Base-by-base conservation (phyloP, 2,888 invertebrate species). In the Neuroscelio doddi region DNA sequence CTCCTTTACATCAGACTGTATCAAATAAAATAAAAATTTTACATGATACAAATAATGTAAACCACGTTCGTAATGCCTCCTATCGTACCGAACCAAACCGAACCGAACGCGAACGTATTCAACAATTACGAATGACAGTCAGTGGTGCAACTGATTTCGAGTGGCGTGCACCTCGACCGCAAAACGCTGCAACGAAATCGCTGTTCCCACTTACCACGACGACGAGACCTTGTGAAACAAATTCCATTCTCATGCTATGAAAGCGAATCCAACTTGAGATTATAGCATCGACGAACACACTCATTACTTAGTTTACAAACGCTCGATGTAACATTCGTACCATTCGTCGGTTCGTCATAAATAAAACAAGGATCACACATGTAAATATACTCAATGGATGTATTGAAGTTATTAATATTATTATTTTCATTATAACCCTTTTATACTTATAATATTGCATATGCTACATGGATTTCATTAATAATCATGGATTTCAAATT, bases 71-170 rank as follows among this genome's bases (percentile, higher is more conserved):
- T 36, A 36, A 39, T 12, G 17, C 17, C 38, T 53, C 29, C 47
- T 61, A 55, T 27, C 42, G 61, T 50, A 55, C 51, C 47, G 50
- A n/a, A n/a, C n/a, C n/a, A n/a, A 53, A 64, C 59, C 53, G 53
- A 53, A 47, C 50, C 57, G 62, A 61, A 55, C 45, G 36, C 36
- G 9, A 38, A 44, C 32, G 50, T 27, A 17, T 21, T 12, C 55
- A 56, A 49, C 59, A 52, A 66, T 69, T 68, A 53, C 70, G 52
- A 61, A 53, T 64, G 64, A 66, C 64, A 65, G 68, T 63, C 64
- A 69, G 70, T 73, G 73, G 72, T 74, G 72, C 71, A 74, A 74
- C 75, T 72, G 71, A 69, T 62, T 70, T 67, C 62, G 68, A 62
- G 68, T 65, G 61, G 69, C 69, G 50, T 63, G 52, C 51, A 65